These are phyloP conservation scores for Drosophila lacicola DNA, from an alignment of 2,888 invertebrate species.

Conservation along the genomic window DNA sequence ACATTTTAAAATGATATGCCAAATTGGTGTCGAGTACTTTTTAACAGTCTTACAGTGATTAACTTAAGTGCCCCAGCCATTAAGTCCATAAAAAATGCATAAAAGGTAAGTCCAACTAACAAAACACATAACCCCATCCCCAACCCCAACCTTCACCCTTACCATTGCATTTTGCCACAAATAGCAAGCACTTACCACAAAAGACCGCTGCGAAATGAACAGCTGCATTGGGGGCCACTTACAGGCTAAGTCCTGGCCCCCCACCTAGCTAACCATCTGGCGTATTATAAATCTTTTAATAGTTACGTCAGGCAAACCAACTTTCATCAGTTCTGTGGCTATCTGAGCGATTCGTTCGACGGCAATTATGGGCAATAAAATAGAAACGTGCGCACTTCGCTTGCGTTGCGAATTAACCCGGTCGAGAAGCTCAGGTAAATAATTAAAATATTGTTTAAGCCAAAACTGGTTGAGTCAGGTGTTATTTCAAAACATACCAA, in stretches of 20 bases:
- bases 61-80: slow-evolving; percentile 9
- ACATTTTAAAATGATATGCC: slow-evolving; percentile 68
- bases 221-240: slow-evolving; percentile 42
- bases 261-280: neutral
- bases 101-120: slow-evolving; percentile 25
- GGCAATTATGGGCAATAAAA: slow-evolving; percentile 43
- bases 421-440: too few species aligned
- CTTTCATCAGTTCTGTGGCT: slow-evolving; percentile 12
- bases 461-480: too few species aligned
- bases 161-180: neutral
- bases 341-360: slow-evolving; percentile 51
- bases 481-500: too few species aligned
- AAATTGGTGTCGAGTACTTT: slow-evolving; percentile 14
- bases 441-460: too few species aligned
- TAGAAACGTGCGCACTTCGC: neutral
- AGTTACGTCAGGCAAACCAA: slow-evolving; percentile 9
- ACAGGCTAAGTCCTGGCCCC: neutral
- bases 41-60: slow-evolving; percentile 11
- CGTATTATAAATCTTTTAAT: slow-evolving; percentile 40
- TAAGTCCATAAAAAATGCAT: slow-evolving; percentile 13
- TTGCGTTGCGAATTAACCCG: too few species aligned
- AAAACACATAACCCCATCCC: neutral
- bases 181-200: neutral
- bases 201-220: slow-evolving; percentile 40
- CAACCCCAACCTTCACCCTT: neutral